A percentile compares a stretch with the other conserved stretches of the same genome.
Conservation (phyloP, 2,888 invertebrate genomes). For the Molorchus minor region DNA sequence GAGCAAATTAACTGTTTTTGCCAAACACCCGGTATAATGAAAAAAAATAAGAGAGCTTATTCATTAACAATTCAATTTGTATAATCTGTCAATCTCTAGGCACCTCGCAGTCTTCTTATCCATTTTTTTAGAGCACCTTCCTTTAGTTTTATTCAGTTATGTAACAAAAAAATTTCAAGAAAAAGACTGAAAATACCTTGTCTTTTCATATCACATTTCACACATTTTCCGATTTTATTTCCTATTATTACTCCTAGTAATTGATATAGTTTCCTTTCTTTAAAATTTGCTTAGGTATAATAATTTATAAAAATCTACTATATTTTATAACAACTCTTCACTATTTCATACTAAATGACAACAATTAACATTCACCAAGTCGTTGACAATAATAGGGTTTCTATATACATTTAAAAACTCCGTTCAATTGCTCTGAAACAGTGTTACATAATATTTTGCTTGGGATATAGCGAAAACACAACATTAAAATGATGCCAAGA, state of each 20-base stretch:
- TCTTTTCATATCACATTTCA: slow-evolving; percentile 52
- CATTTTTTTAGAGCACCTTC: slow-evolving; percentile 51
- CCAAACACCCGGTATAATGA: slow-evolving; percentile 38
- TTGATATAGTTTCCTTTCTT: slow-evolving; percentile 35
- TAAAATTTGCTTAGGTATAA: slow-evolving; percentile 38
- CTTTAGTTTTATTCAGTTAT: slow-evolving; percentile 38
- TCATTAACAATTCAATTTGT: slow-evolving; percentile 46
- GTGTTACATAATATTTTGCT: background rate
- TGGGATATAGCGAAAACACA: slow-evolving; percentile 34
- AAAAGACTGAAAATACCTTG: slow-evolving; percentile 54
- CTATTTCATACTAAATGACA: slow-evolving; percentile 48
- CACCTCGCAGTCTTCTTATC: slow-evolving; percentile 61
- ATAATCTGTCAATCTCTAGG: slow-evolving; percentile 55
- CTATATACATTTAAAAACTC: slow-evolving; percentile 24
- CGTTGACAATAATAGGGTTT: slow-evolving; percentile 26
- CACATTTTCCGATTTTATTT: slow-evolving; percentile 33
- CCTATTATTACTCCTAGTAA: slow-evolving; percentile 37
- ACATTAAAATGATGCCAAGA: slow-evolving; percentile 17
- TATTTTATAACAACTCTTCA: slow-evolving; percentile 44
- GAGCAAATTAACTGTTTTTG: slow-evolving; percentile 42
- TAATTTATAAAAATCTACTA: slow-evolving; percentile 47
- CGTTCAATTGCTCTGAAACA: background rate
- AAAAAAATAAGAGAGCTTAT: slow-evolving; percentile 53
- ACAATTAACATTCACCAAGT: slow-evolving; percentile 35
- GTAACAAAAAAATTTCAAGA: slow-evolving; percentile 43